Evolutionary conservation across 2,113 vertebrate species (phyloP), one percentile per base, ranked within the genome.

Genomic region (Brachyhypopomus occidentalis): DNA sequence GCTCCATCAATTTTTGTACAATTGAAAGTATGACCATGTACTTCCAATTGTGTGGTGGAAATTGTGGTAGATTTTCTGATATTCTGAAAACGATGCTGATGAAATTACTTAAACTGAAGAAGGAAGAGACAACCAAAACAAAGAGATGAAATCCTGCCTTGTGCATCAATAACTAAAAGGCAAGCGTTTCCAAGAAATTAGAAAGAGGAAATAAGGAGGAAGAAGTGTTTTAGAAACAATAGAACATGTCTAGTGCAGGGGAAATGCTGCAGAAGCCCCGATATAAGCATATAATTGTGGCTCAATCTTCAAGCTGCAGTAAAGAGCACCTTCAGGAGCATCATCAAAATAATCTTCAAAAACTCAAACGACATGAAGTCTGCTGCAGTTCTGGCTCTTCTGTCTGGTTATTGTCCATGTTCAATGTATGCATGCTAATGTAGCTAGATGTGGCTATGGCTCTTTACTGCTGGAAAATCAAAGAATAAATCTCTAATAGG

Each of bases 341-440:
- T 34, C 58, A 74, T 8, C 45, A 52, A 52, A 17, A 1, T 2
- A 30, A 30, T 30, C 30, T 30, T 30, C 30, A 30, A 30, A 3
- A 30, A 30, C 30, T 30, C 30, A 1, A 30, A 30, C 30, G 30
- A 30, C 30, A 85, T 85, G 84, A 85, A 78, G 77, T 58, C 75
- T 74, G 38, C 25, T 38, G 77, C 72, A 41, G 81, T 41, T 80
- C 17, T 48, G 48, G 70, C 16, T 72, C n/a, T 72, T 17, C 25
- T 72, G 41, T 55, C 20, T 48, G 41, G 9, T 83, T 22, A 1
- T 52, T 11, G 70, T 72, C 22, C 22, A 41, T 9, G 67, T 70
- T 11, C 36, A 72, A 72, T 41, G 70, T 72, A 72, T 12, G 22
- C 12, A 3, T 48, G 38, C 48, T 27, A 22, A n/a, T 55, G 52